Evolutionary conservation across 2,888 invertebrate genomes (phyloP).

Genomic region (Petrolisthes cinctipes): DNA sequence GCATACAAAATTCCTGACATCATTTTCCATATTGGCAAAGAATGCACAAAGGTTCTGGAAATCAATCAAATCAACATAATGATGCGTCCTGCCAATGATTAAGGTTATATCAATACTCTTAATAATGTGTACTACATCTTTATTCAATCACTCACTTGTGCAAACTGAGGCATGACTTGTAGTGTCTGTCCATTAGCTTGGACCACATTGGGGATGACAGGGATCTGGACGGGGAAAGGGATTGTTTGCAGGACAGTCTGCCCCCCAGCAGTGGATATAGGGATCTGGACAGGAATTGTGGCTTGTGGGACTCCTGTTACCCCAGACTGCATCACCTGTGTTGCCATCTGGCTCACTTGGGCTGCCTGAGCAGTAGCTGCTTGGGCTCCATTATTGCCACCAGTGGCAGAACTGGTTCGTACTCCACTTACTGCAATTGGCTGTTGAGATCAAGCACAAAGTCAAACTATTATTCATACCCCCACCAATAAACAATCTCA

Average conservation of each 20-base stretch:
- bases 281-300: conserved; percentile 85
- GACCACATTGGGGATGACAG: conserved; percentile 76
- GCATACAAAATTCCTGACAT: background rate
- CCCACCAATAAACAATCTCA: background rate
- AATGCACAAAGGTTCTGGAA: too few species aligned
- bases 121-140: too few species aligned
- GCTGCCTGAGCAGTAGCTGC: conserved; percentile 52
- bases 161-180: conserved; percentile 66
- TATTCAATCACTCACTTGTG: conserved; percentile 66
- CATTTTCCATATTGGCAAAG: too few species aligned
- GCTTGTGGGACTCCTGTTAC: conserved; percentile 62
- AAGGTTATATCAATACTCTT: too few species aligned
- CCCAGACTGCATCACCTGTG: conserved; percentile 75
- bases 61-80: too few species aligned
- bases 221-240: conserved; percentile 90
- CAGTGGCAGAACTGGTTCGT: conserved; percentile 26
- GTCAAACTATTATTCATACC: background rate
- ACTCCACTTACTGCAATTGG: conserved; percentile 55
- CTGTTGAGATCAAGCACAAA: conserved; percentile 4
- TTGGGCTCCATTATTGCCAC: background rate
- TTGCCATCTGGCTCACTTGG: conserved; percentile 66
- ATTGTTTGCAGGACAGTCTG: conserved; percentile 96
- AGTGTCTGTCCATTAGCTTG: conserved; percentile 70
- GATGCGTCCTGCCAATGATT: too few species aligned
- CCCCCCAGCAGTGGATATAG: conserved; percentile 86